Base-by-base conservation (phyloP, 1,140 invertebrate genomes). In the Phortica variegata region DNA sequence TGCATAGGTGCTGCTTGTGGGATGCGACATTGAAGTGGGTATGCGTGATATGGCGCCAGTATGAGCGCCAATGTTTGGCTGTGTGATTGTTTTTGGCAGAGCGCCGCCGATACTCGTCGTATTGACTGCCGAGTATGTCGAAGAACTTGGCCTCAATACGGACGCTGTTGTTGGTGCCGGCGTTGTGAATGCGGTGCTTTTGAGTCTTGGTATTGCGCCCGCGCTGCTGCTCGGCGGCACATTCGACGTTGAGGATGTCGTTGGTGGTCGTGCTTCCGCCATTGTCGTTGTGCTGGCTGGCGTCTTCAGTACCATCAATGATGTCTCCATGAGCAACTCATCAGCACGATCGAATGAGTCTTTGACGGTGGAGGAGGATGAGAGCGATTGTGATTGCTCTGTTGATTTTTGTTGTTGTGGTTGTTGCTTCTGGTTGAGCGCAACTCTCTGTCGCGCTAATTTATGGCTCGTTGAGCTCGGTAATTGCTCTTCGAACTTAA, bases 21-120 rank as follows among this genome's bases (percentile, higher is more conserved):
- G 65, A 40, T 69, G 65, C 34, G 65, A 68, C 29, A 69, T 65
- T 21, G 63, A 66, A 38, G 60, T 69, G 44, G 65, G 66, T 47
- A 66, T 47, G 36, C 65, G 56, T 23, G 65, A 48, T 38, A 44
- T 43, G n/a, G 26, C 32, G 26, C 29, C 29, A 37, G 17, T 49
- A 18, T 15, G 13, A 9, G 36, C 36, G 43, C 12, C 33, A 37
- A 6, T 40, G 41, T 8, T 21, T 16, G 19, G 13, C 23, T 38
- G 5, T 12, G 29, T 7, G 15, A 9, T 26, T 21, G 15, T 29
- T 51, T 23, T 34, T 52, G 60, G 37, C 52, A 41, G 38, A 37
- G 16, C 15, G 15, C 3, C 5, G 3, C 4, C 6, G 38, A 42
- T 49, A 29, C 52, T 49, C 49, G 46, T 63, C 12, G 54, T 69